Base-by-base conservation (phyloP, 2,113 vertebrate genomes). In the Lycocorax pyrrhopterus region DNA sequence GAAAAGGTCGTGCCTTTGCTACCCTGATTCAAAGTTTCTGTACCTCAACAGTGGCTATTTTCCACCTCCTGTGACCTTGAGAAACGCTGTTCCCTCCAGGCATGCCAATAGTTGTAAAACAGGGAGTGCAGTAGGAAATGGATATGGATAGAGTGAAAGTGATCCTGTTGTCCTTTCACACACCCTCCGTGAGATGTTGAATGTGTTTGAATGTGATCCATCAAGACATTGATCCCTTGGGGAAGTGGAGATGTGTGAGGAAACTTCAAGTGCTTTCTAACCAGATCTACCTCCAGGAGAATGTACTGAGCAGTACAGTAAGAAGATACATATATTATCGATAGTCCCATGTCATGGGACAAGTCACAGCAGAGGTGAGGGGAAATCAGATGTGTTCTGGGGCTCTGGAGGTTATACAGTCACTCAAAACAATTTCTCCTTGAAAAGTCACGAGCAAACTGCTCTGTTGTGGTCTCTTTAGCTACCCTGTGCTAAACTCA, bases 161-260 rank as follows among this genome's bases (percentile, higher is more conserved):
- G 94, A 98, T 97, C 97, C 96, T 97, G 97, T 98, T 98, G 98
- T 98, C 96, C 96, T 97, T 97, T 97, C 84, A 94, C 96, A 97
- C 97, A 96, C 96, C 91, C 97, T 96, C 92, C 75, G 89, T 95
- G 96, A 98, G 98, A 97, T 92, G 97, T 97, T 97, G 95, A 97
- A 97, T 96, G 92, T 93, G 92, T 96, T 96, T 98, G 96, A 97
- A 96, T 97, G 97, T 94, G 97, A 98, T 98, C 97, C 97, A 98
- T 98, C 97, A 98, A 96, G 90, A 85, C 96, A 98, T 97, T 97
- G 98, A 98, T 98, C 97, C 92, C 89, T 47, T 91, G 76, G 94
- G 96, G 96, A 97, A 97, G 95, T 62, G 76, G 94, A 96, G 94
- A 97, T 96, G 94, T 84, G 96, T 89, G 95, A 94, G 91, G 92